These are phyloP conservation scores for Amblyteles armatorius DNA, from an alignment of 2,888 invertebrate genomes.

Conservation along the genomic window DNA sequence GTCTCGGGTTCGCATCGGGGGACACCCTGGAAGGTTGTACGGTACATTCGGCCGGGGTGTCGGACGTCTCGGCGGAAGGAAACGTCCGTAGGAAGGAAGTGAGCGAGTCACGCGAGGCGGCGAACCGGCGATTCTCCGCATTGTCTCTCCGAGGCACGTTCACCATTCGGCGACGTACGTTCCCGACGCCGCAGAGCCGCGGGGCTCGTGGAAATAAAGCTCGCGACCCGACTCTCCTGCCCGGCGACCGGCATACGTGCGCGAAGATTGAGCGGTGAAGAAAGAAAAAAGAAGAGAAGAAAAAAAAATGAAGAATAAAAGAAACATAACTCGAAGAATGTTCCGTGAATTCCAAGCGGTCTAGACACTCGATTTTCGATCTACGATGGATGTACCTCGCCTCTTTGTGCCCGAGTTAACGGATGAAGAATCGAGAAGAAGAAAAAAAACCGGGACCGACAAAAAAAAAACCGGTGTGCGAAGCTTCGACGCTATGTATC, in stretches of 20 bases:
- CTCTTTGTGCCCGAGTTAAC: constrained; percentile 3
- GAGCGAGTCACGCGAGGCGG: constrained; percentile 35
- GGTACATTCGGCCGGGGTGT: neutral
- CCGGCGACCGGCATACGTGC: constrained; percentile 37
- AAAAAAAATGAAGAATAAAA: neutral
- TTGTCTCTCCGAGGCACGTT: constrained; percentile 64
- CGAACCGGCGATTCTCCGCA: constrained; percentile 18
- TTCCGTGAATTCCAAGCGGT: constrained; percentile 54
- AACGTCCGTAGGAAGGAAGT: constrained; percentile 58
- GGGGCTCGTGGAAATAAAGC: constrained; percentile 33
- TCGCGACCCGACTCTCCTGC: constrained; percentile 23
- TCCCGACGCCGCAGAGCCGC: constrained; percentile 46
- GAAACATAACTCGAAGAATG: constrained; percentile 27
- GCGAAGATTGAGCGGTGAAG: constrained; percentile 18
- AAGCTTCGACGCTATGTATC: neutral
- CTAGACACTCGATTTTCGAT: constrained; percentile 44
- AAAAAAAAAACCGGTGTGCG: constrained; percentile 10
- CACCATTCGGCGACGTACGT: constrained; percentile 49
- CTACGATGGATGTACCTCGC: neutral
- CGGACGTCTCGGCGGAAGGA: constrained; percentile 47
- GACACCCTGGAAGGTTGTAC: constrained; percentile 23
- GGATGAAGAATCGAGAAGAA: constrained; percentile 1
- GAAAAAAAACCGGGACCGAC: constrained; percentile 24
- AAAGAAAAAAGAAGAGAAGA: neutral
- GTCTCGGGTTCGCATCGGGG: neutral